Percentiles rank a stretch among this genome's conserved stretches.
Conservation (phyloP, 2,888 invertebrate species). For the Leptopterna dolabrata region DNA sequence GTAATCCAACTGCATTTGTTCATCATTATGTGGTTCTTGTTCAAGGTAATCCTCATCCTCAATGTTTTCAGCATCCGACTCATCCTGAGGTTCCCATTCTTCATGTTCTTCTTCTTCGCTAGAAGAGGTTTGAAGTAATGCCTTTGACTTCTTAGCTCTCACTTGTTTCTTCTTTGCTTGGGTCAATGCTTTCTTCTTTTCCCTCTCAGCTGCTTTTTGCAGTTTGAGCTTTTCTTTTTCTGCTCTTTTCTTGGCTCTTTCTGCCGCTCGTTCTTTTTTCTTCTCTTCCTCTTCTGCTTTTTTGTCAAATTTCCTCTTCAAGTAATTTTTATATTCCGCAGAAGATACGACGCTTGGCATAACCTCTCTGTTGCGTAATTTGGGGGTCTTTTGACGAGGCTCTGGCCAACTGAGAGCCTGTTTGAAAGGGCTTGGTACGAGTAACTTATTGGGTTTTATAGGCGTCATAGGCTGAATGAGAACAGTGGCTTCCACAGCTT, state of each 20-base stretch:
- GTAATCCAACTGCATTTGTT: conserved; percentile 17
- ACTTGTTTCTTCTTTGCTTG: conserved; percentile 28
- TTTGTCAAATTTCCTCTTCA: conserved; percentile 30
- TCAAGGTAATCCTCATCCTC: conserved; percentile 10
- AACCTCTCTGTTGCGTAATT: conserved; percentile 18
- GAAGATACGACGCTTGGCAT: conserved; percentile 30
- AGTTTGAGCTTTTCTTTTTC: too few relatives aligned
- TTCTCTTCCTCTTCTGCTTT: conserved; percentile 38
- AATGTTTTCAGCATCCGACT: conserved; percentile 35
- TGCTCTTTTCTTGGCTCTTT: conserved; percentile 36
- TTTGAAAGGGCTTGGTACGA: neutral
- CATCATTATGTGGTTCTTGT: neutral
- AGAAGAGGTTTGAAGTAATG: neutral
- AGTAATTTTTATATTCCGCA: conserved; percentile 23
- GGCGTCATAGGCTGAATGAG: neutral
- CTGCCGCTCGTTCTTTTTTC: conserved; percentile 24
- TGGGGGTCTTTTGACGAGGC: neutral
- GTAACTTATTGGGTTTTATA: neutral
- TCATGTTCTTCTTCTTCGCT: conserved; percentile 27
- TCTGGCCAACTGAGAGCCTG: neutral
- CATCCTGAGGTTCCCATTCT: conserved; percentile 18
- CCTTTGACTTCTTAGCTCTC: too few relatives aligned
- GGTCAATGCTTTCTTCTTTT: conserved; percentile 36
- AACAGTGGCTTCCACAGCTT: conserved; percentile 13
- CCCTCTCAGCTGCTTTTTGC: conserved; percentile 40